Conservation (phyloP, 2,797 vertebrate species). For the Poecile montanus region DNA sequence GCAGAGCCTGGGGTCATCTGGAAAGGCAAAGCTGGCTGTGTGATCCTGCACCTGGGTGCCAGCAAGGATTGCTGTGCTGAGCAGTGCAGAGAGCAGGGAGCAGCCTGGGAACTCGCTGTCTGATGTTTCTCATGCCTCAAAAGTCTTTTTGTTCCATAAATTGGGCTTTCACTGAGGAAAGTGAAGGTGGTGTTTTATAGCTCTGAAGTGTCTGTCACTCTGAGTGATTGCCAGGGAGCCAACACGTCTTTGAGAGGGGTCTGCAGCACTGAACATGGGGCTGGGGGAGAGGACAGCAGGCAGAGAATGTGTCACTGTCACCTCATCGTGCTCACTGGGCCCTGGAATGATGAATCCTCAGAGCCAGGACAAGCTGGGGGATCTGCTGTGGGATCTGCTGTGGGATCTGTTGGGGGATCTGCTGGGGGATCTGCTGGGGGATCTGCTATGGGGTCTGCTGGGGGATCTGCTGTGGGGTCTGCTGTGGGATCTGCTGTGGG, state of each 20-base stretch:
- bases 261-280: accelerated
- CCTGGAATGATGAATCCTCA: not conserved
- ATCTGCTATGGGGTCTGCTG: no score
- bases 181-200: not conserved
- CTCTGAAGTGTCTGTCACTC: not conserved
- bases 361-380: not conserved
- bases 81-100: not conserved
- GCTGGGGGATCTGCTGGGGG: no score
- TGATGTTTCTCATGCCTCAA: not conserved
- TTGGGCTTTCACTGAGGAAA: not conserved
- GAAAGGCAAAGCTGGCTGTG: not conserved
- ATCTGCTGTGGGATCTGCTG: not conserved
- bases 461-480: no score
- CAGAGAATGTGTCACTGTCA: not conserved
- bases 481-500: no score
- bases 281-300: not conserved
- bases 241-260: not conserved
- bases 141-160: not conserved
- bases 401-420: no score
- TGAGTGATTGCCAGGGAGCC: not conserved
- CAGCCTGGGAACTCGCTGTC: not conserved
- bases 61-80: not conserved
- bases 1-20: not conserved
- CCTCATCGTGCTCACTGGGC: not conserved
- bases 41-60: constrained; percentile 1